Base-by-base conservation (phyloP, 2,113 vertebrate genomes). In the Erpornis zantholeuca region DNA sequence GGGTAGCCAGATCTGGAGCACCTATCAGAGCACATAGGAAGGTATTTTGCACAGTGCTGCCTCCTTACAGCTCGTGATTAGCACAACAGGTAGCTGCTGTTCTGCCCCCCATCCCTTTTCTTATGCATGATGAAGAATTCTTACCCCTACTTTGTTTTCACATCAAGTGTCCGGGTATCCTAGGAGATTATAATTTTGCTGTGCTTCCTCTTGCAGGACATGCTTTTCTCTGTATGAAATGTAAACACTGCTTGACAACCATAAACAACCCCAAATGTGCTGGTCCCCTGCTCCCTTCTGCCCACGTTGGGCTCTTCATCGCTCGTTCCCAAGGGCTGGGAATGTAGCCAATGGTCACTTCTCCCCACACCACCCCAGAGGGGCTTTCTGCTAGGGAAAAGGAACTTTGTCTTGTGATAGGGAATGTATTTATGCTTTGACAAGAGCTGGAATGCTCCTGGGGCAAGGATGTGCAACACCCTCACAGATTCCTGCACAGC, bases 71-170 rank as follows among this genome's bases (percentile, higher is more conserved):
- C 94, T 94, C 81, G 0, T 60, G 61, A 79, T 88, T 59, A 92
- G 86, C 92, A 80, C 94, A 88, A 81, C 84, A 88, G 91, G 79
- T 89, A 94, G 63, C 78, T 77, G 86, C 95, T 95, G n/a, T 94
- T 94, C 92, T 90, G 75, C 14, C 69, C 66, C 59, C 36, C 31
- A 11, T 42, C 38, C 86, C 38, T 63, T 86, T 88, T 70, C 49
- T 83, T 83, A 71, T n/a, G 94, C 95, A 95, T 94, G 95, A 86
- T 64, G 47, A 49, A 4, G 15, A 64, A 40, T 69, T 76, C 69
- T 72, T 40, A 4, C 21, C 31, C 28, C 16, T 60, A 40, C 90
- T 90, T 92, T 81, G 54, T 93, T 95, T 93, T 81, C 69, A 64
- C 56, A 38, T 47, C 1, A 15, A 72, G 38, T 75, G 86, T 96